A percentile compares a stretch with the other conserved stretches of the same genome.
phyloP scores from a whole-genome alignment of 2,888 invertebrate genomes.

The Caenorhabditis angaria region DNA sequence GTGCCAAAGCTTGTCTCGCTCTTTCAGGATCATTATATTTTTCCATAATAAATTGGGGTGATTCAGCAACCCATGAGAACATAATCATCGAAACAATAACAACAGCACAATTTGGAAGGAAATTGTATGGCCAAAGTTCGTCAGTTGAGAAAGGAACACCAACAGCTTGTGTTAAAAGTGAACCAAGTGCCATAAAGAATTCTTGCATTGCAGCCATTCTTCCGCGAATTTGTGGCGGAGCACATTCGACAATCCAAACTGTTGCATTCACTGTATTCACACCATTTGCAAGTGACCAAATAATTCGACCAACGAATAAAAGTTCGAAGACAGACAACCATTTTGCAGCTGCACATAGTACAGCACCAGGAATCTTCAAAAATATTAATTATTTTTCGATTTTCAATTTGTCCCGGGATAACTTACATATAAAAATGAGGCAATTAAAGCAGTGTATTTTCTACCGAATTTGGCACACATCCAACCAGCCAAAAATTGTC shows the following conservation, averaged over 20 bases:
- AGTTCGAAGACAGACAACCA: constrained; percentile 55
- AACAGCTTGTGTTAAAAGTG: constrained; percentile 45
- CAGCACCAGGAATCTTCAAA: constrained; percentile 47
- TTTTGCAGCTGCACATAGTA: constrained; percentile 51
- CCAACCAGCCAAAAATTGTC: constrained; percentile 60
- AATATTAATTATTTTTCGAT: background rate
- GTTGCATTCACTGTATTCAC: constrained; percentile 59
- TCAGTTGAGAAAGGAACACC: constrained; percentile 54
- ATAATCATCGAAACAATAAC: constrained; percentile 40
- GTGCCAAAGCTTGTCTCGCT: constrained; percentile 49
- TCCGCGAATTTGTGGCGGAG: constrained; percentile 54
- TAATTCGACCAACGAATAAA: constrained; percentile 55
- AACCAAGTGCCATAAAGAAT: constrained; percentile 61
- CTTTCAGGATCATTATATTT: constrained; percentile 44
- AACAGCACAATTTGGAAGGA: constrained; percentile 44
- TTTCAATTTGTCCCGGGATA: background rate
- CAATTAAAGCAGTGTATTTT: constrained; percentile 49
- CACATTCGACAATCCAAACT: constrained; percentile 63
- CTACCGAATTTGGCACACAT: constrained; percentile 50
- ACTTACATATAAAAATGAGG: constrained; percentile 49
- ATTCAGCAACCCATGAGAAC: constrained; percentile 47
- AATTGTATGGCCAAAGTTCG: constrained; percentile 54
- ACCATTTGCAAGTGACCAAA: constrained; percentile 62
- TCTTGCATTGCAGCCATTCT: constrained; percentile 62
- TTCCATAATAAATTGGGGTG: constrained; percentile 51